Evolutionary conservation across 2,888 invertebrate species (phyloP).

Genomic region (Stenichneumon culpator): DNA sequence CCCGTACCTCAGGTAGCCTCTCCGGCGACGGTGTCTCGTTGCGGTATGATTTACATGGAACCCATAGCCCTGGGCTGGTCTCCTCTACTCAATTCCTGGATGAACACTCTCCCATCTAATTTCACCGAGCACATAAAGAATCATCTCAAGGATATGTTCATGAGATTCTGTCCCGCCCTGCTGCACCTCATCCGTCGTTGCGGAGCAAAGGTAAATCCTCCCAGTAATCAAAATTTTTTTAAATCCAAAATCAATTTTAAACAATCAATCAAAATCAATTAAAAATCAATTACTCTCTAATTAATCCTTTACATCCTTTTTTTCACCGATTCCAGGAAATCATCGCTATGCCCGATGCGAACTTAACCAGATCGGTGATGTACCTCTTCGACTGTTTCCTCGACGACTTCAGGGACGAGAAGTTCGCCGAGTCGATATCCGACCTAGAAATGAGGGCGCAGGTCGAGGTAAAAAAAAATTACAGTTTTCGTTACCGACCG

Average conservation of each 20-base stretch:
- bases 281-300: background rate
- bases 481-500: too few relatives aligned
- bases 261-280: slow-evolving; percentile 12
- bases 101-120: slow-evolving; percentile 91
- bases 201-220: slow-evolving; percentile 87
- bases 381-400: slow-evolving; percentile 95
- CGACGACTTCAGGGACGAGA: slow-evolving; percentile 94
- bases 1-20: slow-evolving; percentile 89
- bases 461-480: slow-evolving; percentile 88
- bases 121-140: slow-evolving; percentile 90
- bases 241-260: slow-evolving; percentile 5
- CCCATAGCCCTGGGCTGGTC: slow-evolving; percentile 96
- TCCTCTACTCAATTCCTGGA: slow-evolving; percentile 94
- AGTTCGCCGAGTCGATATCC: slow-evolving; percentile 89
- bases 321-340: slow-evolving; percentile 89
- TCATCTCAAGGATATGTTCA: slow-evolving; percentile 90
- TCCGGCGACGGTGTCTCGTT: slow-evolving; percentile 96
- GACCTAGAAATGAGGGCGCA: slow-evolving; percentile 94
- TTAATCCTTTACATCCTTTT: background rate
- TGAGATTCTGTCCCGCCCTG: slow-evolving; percentile 93
- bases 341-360: slow-evolving; percentile 93
- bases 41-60: slow-evolving; percentile 99
- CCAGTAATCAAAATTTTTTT: slow-evolving; percentile 3
- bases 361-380: slow-evolving; percentile 93
- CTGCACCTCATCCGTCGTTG: slow-evolving; percentile 92